Conservation (phyloP, 2,113 vertebrate genomes). For the Oryzias javanicus region DNA sequence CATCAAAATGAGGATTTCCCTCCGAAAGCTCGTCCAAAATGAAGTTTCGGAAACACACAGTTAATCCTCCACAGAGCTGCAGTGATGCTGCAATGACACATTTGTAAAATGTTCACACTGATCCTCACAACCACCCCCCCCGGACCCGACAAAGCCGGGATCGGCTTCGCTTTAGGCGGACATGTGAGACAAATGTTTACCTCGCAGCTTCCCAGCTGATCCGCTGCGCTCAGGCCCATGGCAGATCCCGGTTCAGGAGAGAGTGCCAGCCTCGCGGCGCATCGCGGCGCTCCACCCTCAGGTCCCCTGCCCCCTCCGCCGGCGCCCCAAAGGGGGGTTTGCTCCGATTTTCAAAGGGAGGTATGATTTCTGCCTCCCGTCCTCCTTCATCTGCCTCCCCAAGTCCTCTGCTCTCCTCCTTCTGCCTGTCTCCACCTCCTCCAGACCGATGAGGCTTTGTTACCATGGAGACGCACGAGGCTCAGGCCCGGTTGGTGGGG, state of each 20-base stretch:
- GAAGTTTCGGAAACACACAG: background rate
- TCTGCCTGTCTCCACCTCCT: constrained; percentile 41
- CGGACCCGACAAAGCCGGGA: too few relatives aligned
- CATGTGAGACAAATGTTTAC: constrained; percentile 32
- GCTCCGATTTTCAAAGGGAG: constrained; percentile 43
- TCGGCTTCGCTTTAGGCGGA: background rate
- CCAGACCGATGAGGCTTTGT: constrained; percentile 58
- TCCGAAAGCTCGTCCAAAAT: too few relatives aligned
- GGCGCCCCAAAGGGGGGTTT: constrained; percentile 10
- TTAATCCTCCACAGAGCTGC: background rate
- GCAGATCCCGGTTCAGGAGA: constrained; percentile 38
- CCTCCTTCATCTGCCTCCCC: constrained; percentile 24
- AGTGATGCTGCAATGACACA: background rate
- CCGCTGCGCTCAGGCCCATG: constrained; percentile 19
- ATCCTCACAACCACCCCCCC: background rate
- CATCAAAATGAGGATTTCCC: too few relatives aligned
- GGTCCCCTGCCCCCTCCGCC: background rate
- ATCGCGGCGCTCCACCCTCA: constrained; percentile 25
- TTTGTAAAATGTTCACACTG: background rate
- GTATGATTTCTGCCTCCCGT: constrained; percentile 35
- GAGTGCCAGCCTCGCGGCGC: constrained; percentile 32
- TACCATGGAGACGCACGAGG: constrained; percentile 73
- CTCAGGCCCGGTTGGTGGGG: constrained; percentile 55
- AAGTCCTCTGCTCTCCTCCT: constrained; percentile 23
- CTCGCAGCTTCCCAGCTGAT: constrained; percentile 28